These are phyloP conservation scores for Chrysaora quinquecirrha DNA, from an alignment of 30 jellyfish, hydroid and myxozoan species.

Conservation along the genomic window DNA sequence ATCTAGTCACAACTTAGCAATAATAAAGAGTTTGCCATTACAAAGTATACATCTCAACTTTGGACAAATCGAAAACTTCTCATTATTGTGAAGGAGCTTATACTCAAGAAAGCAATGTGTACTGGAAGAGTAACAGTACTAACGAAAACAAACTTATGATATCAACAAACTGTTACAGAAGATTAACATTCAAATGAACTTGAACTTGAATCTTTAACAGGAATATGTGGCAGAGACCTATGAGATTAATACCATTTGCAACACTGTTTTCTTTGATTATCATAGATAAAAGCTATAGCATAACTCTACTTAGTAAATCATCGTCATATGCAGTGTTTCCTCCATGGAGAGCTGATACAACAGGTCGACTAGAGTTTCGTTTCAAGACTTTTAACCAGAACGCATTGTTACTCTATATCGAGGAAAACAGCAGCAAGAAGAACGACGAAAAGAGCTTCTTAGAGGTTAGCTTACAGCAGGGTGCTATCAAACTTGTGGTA, in stretches of 20 bases:
- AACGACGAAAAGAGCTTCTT: constrained; percentile 50
- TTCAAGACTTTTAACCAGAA: constrained; percentile 74
- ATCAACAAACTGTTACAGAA: neutral
- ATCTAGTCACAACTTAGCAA: too few species aligned
- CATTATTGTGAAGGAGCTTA: too few species aligned
- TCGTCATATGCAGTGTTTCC: constrained; percentile 76
- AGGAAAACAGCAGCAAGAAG: constrained; percentile 16
- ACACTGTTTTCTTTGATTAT: neutral
- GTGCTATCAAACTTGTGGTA: constrained; percentile 54
- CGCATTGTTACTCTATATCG: constrained; percentile 67
- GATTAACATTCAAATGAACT: neutral
- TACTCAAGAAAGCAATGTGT: too few species aligned
- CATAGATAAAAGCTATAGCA: constrained; percentile 19
- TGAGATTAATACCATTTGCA: neutral
- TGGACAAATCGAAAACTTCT: too few species aligned
- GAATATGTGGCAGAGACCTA: neutral
- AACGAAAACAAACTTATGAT: neutral
- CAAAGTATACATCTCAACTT: too few species aligned
- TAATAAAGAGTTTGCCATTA: too few species aligned
- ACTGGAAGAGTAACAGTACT: neutral
- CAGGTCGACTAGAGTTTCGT: constrained; percentile 69
- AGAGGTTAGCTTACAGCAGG: constrained; percentile 57
- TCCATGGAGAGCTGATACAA: constrained; percentile 69
- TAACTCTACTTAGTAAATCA: constrained; percentile 56
- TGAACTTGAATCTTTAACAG: neutral